Percentiles rank a stretch among this genome's conserved stretches.
These are phyloP conservation scores for Anguilla megastoma DNA, from an alignment of 2,797 vertebrate genomes.

Conservation along the genomic window DNA sequence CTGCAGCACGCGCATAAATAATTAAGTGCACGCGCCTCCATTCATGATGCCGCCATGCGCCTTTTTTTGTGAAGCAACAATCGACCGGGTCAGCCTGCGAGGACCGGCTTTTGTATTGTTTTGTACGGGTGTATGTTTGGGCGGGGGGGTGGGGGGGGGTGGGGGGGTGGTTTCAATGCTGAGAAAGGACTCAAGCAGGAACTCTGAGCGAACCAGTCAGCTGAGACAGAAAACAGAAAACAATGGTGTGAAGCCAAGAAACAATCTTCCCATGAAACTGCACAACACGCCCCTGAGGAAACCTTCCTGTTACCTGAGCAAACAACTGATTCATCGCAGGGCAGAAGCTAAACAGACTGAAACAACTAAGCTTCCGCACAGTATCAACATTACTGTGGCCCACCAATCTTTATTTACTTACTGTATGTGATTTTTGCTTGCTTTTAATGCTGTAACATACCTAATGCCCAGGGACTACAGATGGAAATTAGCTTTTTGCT, in stretches of 20 bases:
- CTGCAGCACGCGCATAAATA: not conserved
- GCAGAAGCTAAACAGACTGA: not conserved
- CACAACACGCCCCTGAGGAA: not conserved
- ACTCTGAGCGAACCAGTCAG: not conserved
- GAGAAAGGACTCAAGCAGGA: not conserved
- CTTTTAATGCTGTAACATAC: no score
- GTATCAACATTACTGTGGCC: not conserved
- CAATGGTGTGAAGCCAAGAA: slow-evolving; percentile 23
- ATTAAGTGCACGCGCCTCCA: not conserved
- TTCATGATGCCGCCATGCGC: not conserved
- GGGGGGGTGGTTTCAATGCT: not conserved
- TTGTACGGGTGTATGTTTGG: not conserved
- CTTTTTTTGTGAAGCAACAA: not conserved
- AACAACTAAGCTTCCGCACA: not conserved
- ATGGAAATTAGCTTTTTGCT: no score
- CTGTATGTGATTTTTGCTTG: no score
- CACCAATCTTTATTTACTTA: not conserved
- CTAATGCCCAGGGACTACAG: no score
- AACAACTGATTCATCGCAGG: not conserved
- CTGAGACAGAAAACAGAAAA: not conserved
- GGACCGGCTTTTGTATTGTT: slow-evolving; percentile 10
- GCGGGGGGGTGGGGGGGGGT: not conserved
- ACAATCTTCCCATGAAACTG: not conserved
- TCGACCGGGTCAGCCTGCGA: not conserved
- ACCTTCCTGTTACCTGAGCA: not conserved